Conservation (phyloP, 2,797 vertebrate genomes). For the Aplochiton taeniatus region DNA sequence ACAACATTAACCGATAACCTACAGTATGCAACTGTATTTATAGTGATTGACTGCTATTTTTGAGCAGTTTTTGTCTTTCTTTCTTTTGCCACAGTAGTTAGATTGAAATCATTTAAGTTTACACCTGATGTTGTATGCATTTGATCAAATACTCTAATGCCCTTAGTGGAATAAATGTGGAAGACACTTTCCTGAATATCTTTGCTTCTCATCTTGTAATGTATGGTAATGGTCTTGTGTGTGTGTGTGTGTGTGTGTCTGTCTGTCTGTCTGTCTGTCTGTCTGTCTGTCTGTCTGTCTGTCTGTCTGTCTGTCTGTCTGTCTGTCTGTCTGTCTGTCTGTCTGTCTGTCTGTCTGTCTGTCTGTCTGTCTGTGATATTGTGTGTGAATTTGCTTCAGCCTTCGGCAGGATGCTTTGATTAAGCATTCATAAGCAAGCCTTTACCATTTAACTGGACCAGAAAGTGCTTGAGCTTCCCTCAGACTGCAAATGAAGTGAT, state of each 20-base stretch:
- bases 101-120: conserved; percentile 43
- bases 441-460: no score
- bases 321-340: background rate
- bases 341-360: background rate
- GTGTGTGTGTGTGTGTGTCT: conserved; percentile 19
- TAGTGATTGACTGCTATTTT: background rate
- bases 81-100: conserved; percentile 21
- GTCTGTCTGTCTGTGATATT: conserved; percentile 17
- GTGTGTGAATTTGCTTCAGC: background rate
- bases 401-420: no score
- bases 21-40: conserved; percentile 34
- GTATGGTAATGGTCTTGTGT: conserved; percentile 34
- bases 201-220: conserved; percentile 32
- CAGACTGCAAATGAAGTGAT: no score
- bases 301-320: background rate
- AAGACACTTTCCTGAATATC: conserved; percentile 46
- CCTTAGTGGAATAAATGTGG: conserved; percentile 33
- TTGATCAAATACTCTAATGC: conserved; percentile 53
- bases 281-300: conserved; percentile 19
- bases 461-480: no score
- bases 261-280: conserved; percentile 12
- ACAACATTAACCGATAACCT: conserved; percentile 52
- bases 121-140: conserved; percentile 17
- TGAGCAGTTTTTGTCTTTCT: background rate
- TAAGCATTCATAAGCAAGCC: no score